Evolutionary conservation across 2,113 vertebrate species (phyloP).

Genomic region (Trematomus loennbergii): DNA sequence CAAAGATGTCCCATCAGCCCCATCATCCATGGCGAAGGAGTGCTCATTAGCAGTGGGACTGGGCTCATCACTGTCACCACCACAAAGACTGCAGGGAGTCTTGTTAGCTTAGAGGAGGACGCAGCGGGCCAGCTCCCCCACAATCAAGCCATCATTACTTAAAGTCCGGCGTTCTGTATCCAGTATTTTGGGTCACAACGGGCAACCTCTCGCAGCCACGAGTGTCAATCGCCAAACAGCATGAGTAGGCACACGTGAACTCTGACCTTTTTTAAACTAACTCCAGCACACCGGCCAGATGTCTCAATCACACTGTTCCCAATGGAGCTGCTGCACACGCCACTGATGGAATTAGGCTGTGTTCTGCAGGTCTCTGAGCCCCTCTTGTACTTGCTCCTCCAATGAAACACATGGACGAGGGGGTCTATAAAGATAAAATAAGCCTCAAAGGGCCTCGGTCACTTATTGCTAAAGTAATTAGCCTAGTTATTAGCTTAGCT

Average conservation of each 20-base stretch:
- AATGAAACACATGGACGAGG: slow-evolving; percentile 36
- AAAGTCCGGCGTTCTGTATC: slow-evolving; percentile 51
- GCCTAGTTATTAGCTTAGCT: slow-evolving; percentile 34
- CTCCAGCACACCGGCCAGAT: slow-evolving; percentile 49
- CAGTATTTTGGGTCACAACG: slow-evolving; percentile 40
- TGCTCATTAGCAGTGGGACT: slow-evolving; percentile 71
- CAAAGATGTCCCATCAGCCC: slow-evolving; percentile 55
- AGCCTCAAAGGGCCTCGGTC: slow-evolving; percentile 34
- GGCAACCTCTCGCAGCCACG: slow-evolving; percentile 40
- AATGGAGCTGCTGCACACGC: slow-evolving; percentile 29
- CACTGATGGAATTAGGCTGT: slow-evolving; percentile 51
- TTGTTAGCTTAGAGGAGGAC: slow-evolving; percentile 59
- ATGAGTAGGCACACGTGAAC: slow-evolving; percentile 58
- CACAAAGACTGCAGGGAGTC: slow-evolving; percentile 57
- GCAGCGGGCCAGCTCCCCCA: slow-evolving; percentile 35
- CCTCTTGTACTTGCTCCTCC: slow-evolving; percentile 40
- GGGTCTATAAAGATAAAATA: slow-evolving; percentile 40
- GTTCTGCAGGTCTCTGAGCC: slow-evolving; percentile 44
- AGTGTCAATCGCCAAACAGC: slow-evolving; percentile 35
- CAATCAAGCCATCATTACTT: slow-evolving; percentile 54
- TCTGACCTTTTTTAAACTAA: slow-evolving; percentile 49
- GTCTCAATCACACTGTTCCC: slow-evolving; percentile 56
- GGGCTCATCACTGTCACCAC: slow-evolving; percentile 68
- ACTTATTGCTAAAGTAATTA: slow-evolving; percentile 53
- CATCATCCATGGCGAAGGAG: slow-evolving; percentile 53